Evolutionary conservation across 1,140 invertebrate species (phyloP), one percentile per base, ranked within the genome.

Genomic region (Aricia agestis): DNA sequence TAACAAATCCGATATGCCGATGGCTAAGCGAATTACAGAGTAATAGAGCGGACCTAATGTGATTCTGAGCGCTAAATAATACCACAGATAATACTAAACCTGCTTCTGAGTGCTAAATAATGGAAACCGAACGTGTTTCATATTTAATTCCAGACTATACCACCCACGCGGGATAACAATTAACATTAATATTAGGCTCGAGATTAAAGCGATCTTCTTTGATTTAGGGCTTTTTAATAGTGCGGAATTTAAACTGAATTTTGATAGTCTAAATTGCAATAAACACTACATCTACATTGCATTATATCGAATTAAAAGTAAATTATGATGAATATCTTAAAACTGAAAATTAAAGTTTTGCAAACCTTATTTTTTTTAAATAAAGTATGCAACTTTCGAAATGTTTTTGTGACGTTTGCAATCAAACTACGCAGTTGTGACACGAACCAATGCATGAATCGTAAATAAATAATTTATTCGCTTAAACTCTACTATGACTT

Each of bases 11-110:
- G 36, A 52, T 45, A 61, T 76, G 73, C 45, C 45, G 36, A 36
- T 36, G 45, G 45, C 45, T 52, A 15, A 52, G 45, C 13, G 45
- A 52, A 52, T 52, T 52, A 52, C 45, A 52, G 6, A 52, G 45
- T 52, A 52, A 76, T 76, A 69, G 71, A 74, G 75, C 75, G 71
- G 25, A 52, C 66, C 73, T 74, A 72, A 76, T 76, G 75, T 72
- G 71, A 72, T 77, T 71, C 75, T 77, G 75, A 77, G 58, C 71
- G 65, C 71, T 77, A 77, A 74, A 77, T 77, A 74, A 77, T 77
- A 74, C 72, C 71, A 67, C 69, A 52, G 45, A 52, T 52, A 52
- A 11, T 52, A 13, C 45, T 52, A 52, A 52, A 15, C 45, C 58
- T 66, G 36, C 59, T 67, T 68, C 66, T 72, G 74, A 76, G 52